Evolutionary conservation across 2,888 invertebrate species (phyloP), one percentile per base, ranked within the genome.

Genomic region (Drosophila mercatorum): DNA sequence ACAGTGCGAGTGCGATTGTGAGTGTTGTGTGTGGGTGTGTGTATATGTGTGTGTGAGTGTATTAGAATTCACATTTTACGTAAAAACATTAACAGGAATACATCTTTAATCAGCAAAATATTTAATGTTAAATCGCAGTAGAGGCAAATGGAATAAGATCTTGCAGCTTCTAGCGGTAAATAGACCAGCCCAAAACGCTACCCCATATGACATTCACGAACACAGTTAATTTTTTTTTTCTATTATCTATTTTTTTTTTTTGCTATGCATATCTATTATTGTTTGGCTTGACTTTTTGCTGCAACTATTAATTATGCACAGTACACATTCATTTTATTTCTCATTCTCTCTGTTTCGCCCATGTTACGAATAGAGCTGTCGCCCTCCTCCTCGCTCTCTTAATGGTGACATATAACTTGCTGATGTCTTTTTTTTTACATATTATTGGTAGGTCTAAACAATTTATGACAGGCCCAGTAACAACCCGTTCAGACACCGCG

Each of bases 41-140:
- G 75, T 75, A 80, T 73, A 80, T 74, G 78, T 74, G 75, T 75
- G 80, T 65, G 84, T 69, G 75, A 59, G 81, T 71, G 80, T 80
- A 73, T 88, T 75, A 84, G 72, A 89, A 88, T 77, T 87, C 75
- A 72, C 80, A 88, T 84, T 87, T 88, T 88, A 89, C 82, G 80
- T 82, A 84, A 81, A 89, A 51, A 52, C 44, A 59, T 40, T 47
- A 60, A 74, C 51, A 52, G 49, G 28, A 68, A 80, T 64, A 67
- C 64, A 64, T 55, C 68, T 74, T 72, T 66, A 79, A 74, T 74
- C 74, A 74, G 74, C 71, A 77, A 73, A 53, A 68, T 73, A 82
- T 70, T 92, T 92, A 89, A 92, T 92, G 92, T 92, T 92, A 78
- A 91, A 92, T 89, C 91, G 92, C 81, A 89, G 92, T 88, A 92